Evolutionary conservation across 2,113 vertebrate species (phyloP).

Genomic region (rat (Rattus norvegicus)): GRCr8 NC_086039.1:111351501-111352000

Average conservation of each 20-base stretch:
- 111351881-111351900: neutral
- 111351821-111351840: neutral
- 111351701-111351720: neutral
- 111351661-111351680: neutral
- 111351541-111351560: constrained; percentile 50
- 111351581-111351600: neutral
- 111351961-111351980: constrained; percentile 30
- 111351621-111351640: neutral
- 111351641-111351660: neutral
- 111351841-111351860: neutral
- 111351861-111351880: neutral
- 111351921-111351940: neutral
- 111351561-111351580: constrained; percentile 62
- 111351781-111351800: neutral
- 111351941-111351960: neutral
- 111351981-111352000: neutral
- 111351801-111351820: neutral
- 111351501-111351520: constrained; percentile 55
- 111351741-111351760: neutral
- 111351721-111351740: neutral
- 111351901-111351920: neutral
- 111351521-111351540: constrained; percentile 64
- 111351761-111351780: neutral
- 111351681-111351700: neutral
- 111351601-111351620: neutral